Evolutionary conservation across 1,140 invertebrate genomes (phyloP).

Genomic region (Bombus consobrinus): DNA sequence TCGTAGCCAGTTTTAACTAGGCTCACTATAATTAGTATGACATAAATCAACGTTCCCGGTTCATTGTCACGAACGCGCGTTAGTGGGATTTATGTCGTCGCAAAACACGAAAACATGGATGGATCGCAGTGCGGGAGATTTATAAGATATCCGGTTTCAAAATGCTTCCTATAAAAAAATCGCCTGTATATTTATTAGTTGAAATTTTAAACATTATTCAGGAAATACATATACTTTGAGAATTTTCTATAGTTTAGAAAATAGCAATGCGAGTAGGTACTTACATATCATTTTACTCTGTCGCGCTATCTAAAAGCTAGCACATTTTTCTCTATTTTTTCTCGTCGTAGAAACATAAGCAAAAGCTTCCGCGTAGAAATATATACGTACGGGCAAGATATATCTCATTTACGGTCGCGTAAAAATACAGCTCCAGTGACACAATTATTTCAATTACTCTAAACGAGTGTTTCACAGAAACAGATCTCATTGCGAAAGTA

Average conservation of each 20-base stretch:
- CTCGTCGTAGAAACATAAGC: not conserved
- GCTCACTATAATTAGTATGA: not conserved
- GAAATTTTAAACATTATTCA: too few relatives aligned
- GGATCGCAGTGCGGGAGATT: too few relatives aligned
- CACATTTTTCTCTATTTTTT: not conserved
- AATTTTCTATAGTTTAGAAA: too few relatives aligned
- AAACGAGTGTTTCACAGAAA: not conserved
- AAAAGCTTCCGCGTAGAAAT: not conserved
- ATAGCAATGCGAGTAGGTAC: not conserved
- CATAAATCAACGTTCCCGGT: not conserved
- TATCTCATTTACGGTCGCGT: not conserved
- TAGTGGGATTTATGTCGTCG: too few relatives aligned
- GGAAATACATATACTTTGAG: not conserved
- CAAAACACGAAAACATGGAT: too few relatives aligned
- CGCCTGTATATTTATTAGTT: too few relatives aligned
- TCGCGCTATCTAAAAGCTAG: not conserved
- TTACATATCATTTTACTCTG: not conserved
- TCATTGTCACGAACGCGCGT: too few relatives aligned
- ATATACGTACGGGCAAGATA: not conserved
- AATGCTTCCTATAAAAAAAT: too few relatives aligned
- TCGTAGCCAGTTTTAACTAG: not conserved
- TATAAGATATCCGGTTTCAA: too few relatives aligned
- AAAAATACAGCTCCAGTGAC: not conserved
- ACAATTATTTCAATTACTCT: constrained; percentile 23
- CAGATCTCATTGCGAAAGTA: not conserved